Evolutionary conservation across 1,140 invertebrate genomes (phyloP).

Genomic region (Drosophila kepulauana): DNA sequence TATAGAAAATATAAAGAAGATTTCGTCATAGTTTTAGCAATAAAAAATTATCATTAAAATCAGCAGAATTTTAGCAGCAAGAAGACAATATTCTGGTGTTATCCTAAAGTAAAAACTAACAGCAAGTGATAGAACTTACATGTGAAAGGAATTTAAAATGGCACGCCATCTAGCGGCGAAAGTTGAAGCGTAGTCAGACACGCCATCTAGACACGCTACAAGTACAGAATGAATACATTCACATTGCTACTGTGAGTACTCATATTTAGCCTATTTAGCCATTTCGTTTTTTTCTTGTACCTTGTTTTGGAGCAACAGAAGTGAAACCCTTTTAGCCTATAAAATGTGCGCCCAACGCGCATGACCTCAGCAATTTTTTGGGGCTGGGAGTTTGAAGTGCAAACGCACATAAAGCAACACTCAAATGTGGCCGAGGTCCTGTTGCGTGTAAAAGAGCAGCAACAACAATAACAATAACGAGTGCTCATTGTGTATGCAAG

Average conservation of each 20-base stretch:
- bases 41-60: background rate
- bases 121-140: constrained; percentile 35
- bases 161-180: constrained; percentile 62
- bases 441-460: constrained; percentile 58
- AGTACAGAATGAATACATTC: constrained; percentile 14
- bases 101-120: constrained; percentile 37
- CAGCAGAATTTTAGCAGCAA: background rate
- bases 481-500: constrained; percentile 26
- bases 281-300: constrained; percentile 1
- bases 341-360: constrained; percentile 78
- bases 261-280: constrained; percentile 51
- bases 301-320: constrained; percentile 13
- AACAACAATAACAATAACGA: constrained; percentile 27
- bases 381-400: constrained; percentile 69
- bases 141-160: constrained; percentile 22
- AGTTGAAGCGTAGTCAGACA: constrained; percentile 59
- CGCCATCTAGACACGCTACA: constrained; percentile 60
- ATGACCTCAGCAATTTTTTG: constrained; percentile 77
- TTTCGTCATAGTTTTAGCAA: background rate
- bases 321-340: constrained; percentile 67
- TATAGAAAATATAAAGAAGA: background rate
- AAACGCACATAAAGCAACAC: constrained; percentile 61
- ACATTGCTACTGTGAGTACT: constrained; percentile 9
- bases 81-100: background rate
- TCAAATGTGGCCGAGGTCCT: constrained; percentile 54